These are phyloP conservation scores for Emys orbicularis DNA, from an alignment of 2,797 vertebrate genomes.

Conservation along the genomic window DNA sequence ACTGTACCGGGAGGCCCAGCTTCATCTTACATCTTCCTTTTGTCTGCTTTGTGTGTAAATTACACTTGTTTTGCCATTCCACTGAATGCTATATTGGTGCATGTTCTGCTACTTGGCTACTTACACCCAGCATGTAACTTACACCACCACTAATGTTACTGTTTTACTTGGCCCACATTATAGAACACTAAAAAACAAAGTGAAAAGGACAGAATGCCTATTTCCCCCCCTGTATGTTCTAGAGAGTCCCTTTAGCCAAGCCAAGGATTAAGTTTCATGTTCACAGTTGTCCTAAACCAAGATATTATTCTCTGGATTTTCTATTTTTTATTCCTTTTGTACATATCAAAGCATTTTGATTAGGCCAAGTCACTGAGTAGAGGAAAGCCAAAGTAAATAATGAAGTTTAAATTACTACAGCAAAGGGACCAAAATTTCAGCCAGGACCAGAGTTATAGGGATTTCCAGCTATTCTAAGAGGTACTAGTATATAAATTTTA, in stretches of 20 bases:
- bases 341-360: constrained; percentile 83
- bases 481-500: constrained; percentile 72
- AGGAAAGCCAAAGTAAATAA: constrained; percentile 83
- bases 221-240: constrained; percentile 23
- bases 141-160: constrained; percentile 60
- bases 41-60: constrained; percentile 2
- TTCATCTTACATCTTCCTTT: constrained; percentile 15
- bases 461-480: constrained; percentile 70
- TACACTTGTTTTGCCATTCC: constrained; percentile 51
- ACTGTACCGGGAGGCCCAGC: not conserved
- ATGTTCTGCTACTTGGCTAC: not conserved
- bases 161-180: constrained; percentile 71
- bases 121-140: constrained; percentile 52
- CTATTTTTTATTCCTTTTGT: constrained; percentile 76
- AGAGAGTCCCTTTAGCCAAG: constrained; percentile 53
- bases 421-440: constrained; percentile 72
- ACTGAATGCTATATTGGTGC: constrained; percentile 32
- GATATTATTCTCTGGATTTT: constrained; percentile 67
- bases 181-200: constrained; percentile 47
- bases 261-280: constrained; percentile 71
- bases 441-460: constrained; percentile 59
- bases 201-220: constrained; percentile 61
- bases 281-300: constrained; percentile 79
- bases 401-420: constrained; percentile 78
- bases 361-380: constrained; percentile 77